Base-by-base conservation (phyloP, 2,797 vertebrate species). In the Pagetopsis macropterus region DNA sequence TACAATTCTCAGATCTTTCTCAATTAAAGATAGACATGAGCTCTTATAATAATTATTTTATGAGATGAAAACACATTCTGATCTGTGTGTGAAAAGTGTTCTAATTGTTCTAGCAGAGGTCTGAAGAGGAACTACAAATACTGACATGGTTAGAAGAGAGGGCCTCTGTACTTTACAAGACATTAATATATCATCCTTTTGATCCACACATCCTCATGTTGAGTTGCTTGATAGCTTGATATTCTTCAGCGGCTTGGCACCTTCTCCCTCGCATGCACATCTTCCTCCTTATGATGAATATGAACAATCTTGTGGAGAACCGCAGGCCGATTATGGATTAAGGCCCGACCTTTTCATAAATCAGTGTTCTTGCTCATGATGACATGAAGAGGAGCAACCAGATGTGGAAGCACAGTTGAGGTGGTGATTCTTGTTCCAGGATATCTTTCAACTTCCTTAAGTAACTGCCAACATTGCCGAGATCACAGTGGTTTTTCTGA, bases 381-480 rank as follows among this genome's bases (percentile, higher is more conserved):
- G 76, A 89, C 68, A 67, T 74, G 69, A 87, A 71, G 75, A 90
- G 50, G 62, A 87, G 60, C 71, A 74, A 43, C 83, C 88, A 84
- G 83, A 89, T 89, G 83, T 87, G 58, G 41, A 78, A 43, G 46
- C 48, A 65, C 65, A 74, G 65, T 70, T 3, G 46, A 77, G 54
- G 70, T 80, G 73, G 63, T 64, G 65, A 59, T 73, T 79, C 73
- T 62, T 68, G 79, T 76, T 84, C 84, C 84, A 82, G 72, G 79
- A 84, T 69, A 72, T 76, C 74, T 73, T 84, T 89, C 66, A 87
- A 52, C 74, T 78, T 81, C 67, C 62, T 76, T 14, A 59, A 73
- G 65, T 50, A 59, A 70, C 63, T 82, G 80, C 82, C 76, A 88
- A 58, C 59, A 61, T 17, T 70, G 46, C 49, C 37, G 67, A 65